phyloP scores from a whole-genome alignment of 2,113 vertebrate genomes.

The Planiliza haematocheilus region DNA sequence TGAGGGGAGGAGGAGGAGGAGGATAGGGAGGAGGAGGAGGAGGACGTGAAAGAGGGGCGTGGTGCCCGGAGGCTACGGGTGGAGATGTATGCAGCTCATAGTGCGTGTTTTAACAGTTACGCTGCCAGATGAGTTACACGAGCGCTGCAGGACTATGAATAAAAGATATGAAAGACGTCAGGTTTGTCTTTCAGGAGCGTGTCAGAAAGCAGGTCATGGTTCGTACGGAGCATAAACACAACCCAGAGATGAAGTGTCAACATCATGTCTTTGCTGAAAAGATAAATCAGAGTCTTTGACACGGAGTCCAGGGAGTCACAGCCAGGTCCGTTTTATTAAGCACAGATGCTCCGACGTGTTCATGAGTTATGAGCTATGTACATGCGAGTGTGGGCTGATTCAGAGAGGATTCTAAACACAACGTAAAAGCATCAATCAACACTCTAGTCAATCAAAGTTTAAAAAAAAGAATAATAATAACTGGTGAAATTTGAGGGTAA shows the following conservation, averaged over 20 bases:
- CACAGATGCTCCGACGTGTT: conserved; percentile 1
- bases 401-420: conserved; percentile 1
- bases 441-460: background rate
- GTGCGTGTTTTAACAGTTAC: conserved; percentile 24
- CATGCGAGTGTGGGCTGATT: conserved; percentile 13
- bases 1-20: background rate
- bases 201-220: too few species aligned
- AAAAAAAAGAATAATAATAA: too few species aligned
- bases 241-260: too few species aligned
- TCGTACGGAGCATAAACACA: too few species aligned
- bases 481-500: background rate
- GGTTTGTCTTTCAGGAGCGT: too few species aligned
- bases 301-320: background rate
- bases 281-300: too few species aligned
- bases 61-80: conserved; percentile 64
- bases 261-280: too few species aligned
- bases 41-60: conserved; percentile 63
- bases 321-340: conserved; percentile 37
- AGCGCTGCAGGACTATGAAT: too few species aligned
- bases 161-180: too few species aligned
- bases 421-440: background rate
- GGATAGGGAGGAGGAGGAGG: background rate
- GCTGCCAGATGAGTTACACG: background rate
- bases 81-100: conserved; percentile 15
- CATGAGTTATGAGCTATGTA: conserved; percentile 25